Conservation (phyloP, 2,888 invertebrate genomes). For the Metopia argyrocephala region DNA sequence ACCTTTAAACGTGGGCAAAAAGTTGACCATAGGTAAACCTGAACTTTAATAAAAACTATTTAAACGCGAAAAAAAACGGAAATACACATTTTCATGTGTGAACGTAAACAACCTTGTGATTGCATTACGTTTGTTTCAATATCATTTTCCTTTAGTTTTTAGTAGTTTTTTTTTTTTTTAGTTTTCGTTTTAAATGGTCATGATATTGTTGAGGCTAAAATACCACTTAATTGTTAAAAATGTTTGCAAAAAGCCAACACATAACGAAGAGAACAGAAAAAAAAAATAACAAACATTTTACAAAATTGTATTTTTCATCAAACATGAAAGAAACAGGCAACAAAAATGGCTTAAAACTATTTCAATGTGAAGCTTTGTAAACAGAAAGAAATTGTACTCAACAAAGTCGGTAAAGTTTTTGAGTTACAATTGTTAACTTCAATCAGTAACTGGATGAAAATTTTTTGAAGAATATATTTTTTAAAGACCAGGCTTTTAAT, state of each 20-base stretch:
- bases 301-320: constrained; percentile 4
- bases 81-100: neutral
- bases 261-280: neutral
- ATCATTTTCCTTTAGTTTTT: neutral
- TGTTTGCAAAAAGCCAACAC: neutral
- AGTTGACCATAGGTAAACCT: neutral
- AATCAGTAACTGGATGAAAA: too few relatives aligned
- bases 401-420: too few relatives aligned
- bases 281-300: neutral
- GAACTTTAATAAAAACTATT: neutral
- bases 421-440: too few relatives aligned
- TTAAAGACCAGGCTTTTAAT: too few relatives aligned
- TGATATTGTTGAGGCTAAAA: constrained; percentile 11
- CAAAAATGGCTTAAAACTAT: neutral
- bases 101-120: constrained; percentile 22
- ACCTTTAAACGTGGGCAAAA: constrained; percentile 30
- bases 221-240: constrained; percentile 29
- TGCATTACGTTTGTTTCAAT: constrained; percentile 6
- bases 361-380: too few relatives aligned
- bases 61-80: neutral
- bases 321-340: neutral
- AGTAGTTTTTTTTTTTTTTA: neutral
- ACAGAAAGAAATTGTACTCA: too few relatives aligned
- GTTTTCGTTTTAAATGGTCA: constrained; percentile 4
- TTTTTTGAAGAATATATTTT: too few relatives aligned